A percentile compares a stretch with the other conserved stretches of the same genome.
These are phyloP conservation scores for Cremastobaeus sp. DNA, from an alignment of 2,888 invertebrate genomes.

Conservation along the genomic window DNA sequence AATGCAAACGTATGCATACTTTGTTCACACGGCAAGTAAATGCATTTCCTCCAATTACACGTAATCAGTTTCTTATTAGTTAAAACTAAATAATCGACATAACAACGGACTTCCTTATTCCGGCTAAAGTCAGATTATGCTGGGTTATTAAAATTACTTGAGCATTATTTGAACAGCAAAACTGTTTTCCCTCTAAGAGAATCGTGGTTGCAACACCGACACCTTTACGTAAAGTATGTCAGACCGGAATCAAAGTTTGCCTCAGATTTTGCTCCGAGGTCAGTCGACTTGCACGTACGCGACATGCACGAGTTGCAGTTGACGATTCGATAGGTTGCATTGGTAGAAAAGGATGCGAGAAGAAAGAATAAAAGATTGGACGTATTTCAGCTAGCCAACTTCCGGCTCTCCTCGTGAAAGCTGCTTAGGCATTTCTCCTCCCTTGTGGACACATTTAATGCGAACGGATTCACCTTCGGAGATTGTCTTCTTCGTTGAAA, in stretches of 20 bases:
- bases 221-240: slow-evolving; percentile 7
- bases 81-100: too few species aligned
- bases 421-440: slow-evolving; percentile 54
- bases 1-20: too few species aligned
- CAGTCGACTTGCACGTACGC: slow-evolving; percentile 45
- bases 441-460: slow-evolving; percentile 53
- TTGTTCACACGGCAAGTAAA: too few species aligned
- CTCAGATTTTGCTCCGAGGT: slow-evolving; percentile 37
- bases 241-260: slow-evolving; percentile 23
- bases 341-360: slow-evolving; percentile 52
- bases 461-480: slow-evolving; percentile 52
- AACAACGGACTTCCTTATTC: too few species aligned
- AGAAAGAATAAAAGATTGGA: slow-evolving; percentile 52
- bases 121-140: too few species aligned
- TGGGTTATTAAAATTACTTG: too few species aligned
- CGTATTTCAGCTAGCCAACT: slow-evolving; percentile 64
- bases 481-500: slow-evolving; percentile 49
- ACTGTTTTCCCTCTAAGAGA: too few species aligned
- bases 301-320: slow-evolving; percentile 56
- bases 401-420: slow-evolving; percentile 66
- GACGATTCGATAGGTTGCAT: slow-evolving; percentile 52
- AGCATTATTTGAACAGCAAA: too few species aligned
- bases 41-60: too few species aligned
- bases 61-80: too few species aligned
- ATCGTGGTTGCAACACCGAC: too few species aligned